phyloP scores from a whole-genome alignment of 1,140 invertebrate species.

The Euglossa dilemma region DNA sequence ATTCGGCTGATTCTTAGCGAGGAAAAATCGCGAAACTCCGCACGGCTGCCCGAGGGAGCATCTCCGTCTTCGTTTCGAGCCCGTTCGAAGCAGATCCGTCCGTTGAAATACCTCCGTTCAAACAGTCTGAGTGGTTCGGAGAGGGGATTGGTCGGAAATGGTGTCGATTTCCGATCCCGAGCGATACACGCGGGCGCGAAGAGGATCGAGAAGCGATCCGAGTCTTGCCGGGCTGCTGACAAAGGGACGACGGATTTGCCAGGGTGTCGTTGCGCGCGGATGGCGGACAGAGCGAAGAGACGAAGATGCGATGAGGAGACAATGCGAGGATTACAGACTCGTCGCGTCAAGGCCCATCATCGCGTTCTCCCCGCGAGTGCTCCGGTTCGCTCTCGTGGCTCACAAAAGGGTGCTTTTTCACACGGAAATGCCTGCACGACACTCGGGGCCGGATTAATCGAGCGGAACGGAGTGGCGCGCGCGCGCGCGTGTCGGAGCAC shows the following conservation, averaged over 20 bases:
- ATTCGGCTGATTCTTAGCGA: too few relatives aligned
- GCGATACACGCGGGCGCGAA: not conserved
- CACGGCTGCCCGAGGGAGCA: not conserved
- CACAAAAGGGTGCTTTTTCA: constrained; percentile 65
- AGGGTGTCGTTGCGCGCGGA: not conserved
- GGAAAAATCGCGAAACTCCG: not conserved
- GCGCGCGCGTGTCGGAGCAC: constrained; percentile 3
- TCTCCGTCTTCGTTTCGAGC: not conserved
- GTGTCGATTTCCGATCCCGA: not conserved
- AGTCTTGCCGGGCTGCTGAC: not conserved
- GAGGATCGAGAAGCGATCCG: constrained; percentile 10
- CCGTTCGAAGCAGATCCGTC: not conserved
- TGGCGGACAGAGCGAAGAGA: constrained; percentile 3
- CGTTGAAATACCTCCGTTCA: not conserved
- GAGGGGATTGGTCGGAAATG: not conserved
- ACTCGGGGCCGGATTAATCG: constrained; percentile 65
- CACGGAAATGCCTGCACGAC: constrained; percentile 62
- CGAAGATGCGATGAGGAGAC: constrained; percentile 57
- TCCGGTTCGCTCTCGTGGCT: constrained; percentile 19
- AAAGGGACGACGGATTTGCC: constrained; percentile 32
- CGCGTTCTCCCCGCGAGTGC: constrained; percentile 21
- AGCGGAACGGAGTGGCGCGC: constrained; percentile 55
- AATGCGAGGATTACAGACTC: constrained; percentile 62
- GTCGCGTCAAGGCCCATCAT: constrained; percentile 45
- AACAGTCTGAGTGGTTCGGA: not conserved